phyloP scores from a whole-genome alignment of 1,140 invertebrate species.

The Maconellicoccus hirsutus region DNA sequence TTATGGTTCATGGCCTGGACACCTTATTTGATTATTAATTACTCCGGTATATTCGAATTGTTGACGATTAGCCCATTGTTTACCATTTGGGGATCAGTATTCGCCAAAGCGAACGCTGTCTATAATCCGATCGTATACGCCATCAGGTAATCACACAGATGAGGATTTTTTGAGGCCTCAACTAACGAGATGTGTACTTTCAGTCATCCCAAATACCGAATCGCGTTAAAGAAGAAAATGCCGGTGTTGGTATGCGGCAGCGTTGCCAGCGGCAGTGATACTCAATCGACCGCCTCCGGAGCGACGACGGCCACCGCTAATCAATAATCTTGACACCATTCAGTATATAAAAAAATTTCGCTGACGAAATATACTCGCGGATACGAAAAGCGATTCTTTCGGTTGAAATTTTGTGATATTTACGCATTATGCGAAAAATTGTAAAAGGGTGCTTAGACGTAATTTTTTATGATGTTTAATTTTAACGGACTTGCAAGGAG shows the following conservation, averaged over 20 bases:
- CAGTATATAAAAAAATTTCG: background rate
- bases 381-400: background rate
- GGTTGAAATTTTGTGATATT: background rate
- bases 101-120: conserved; percentile 64
- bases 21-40: conserved; percentile 70
- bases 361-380: background rate
- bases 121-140: conserved; percentile 76
- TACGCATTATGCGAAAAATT: background rate
- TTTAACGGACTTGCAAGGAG: background rate
- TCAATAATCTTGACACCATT: background rate
- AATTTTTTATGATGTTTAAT: background rate
- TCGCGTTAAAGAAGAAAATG: conserved; percentile 56
- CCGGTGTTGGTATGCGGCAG: conserved; percentile 36
- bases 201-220: conserved; percentile 64
- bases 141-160: conserved; percentile 45
- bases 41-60: conserved; percentile 55
- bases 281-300: background rate
- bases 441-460: background rate
- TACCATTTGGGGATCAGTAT: conserved; percentile 65
- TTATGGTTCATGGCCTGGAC: conserved; percentile 78
- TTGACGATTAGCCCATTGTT: conserved; percentile 53
- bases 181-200: conserved; percentile 28
- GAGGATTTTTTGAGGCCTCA: background rate
- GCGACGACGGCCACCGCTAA: background rate
- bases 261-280: background rate